Evolutionary conservation across 2,888 invertebrate genomes (phyloP).

Genomic region (Hirtodrosophila alboralis): DNA sequence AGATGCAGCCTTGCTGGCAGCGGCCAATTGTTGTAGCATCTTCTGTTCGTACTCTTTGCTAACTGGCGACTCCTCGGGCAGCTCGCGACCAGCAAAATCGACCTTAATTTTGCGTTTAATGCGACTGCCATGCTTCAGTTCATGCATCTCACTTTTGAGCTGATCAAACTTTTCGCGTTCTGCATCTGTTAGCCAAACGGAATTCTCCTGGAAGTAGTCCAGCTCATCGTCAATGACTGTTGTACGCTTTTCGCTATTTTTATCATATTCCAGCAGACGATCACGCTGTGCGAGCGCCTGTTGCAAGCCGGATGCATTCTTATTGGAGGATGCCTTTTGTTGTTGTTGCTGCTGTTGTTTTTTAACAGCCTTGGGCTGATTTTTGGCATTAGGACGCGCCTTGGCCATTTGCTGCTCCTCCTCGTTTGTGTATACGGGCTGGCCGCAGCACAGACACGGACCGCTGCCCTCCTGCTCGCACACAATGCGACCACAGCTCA

Average conservation of each 20-base stretch:
- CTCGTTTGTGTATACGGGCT: constrained; percentile 91
- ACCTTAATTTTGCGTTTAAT: constrained; percentile 89
- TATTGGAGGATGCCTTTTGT: constrained; percentile 39
- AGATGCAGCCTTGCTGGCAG: constrained; percentile 56
- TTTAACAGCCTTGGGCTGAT: constrained; percentile 6
- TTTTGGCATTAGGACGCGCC: constrained; percentile 83
- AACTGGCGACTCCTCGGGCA: constrained; percentile 85
- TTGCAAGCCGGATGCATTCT: constrained; percentile 89
- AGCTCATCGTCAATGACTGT: constrained; percentile 92
- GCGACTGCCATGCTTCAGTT: constrained; percentile 89
- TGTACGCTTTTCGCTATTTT: constrained; percentile 87
- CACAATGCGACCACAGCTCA: constrained; percentile 96
- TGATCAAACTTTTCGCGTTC: constrained; percentile 89
- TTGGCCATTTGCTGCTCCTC: constrained; percentile 88
- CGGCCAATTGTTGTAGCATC: constrained; percentile 83
- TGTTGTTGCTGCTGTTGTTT: constrained; percentile 22
- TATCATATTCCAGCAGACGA: constrained; percentile 92
- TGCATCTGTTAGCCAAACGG: constrained; percentile 91
- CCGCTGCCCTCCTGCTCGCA: constrained; percentile 98
- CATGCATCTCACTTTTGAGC: constrained; percentile 88
- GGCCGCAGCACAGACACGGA: constrained; percentile 96
- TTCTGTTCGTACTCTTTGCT: constrained; percentile 83
- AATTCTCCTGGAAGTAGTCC: constrained; percentile 93
- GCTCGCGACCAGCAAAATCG: constrained; percentile 89
- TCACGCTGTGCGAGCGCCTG: constrained; percentile 92